phyloP scores from a whole-genome alignment of 2,888 invertebrate species.

The Cremastinae sp. region DNA sequence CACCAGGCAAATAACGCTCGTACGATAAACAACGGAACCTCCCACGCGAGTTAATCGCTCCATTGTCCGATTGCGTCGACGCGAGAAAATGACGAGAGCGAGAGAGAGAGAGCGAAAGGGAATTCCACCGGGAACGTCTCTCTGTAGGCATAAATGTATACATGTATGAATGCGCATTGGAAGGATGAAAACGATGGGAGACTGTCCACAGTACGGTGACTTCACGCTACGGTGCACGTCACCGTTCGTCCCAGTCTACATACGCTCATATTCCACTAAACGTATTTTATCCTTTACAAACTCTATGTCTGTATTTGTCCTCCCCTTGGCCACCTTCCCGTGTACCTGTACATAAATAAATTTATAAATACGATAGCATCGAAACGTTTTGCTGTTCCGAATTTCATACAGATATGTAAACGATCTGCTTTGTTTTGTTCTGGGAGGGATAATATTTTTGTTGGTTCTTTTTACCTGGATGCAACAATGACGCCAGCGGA shows the following conservation, averaged over 20 bases:
- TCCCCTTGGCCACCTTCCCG: background rate
- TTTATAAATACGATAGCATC: too few relatives aligned
- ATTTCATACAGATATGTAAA: too few relatives aligned
- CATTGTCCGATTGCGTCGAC: constrained; percentile 74
- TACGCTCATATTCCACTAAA: constrained; percentile 16
- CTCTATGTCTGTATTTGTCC: background rate
- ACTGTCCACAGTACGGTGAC: constrained; percentile 36
- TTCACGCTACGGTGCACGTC: constrained; percentile 33
- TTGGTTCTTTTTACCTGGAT: too few relatives aligned
- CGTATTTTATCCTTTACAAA: constrained; percentile 17
- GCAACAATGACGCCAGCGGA: too few relatives aligned
- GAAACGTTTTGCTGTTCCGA: too few relatives aligned
- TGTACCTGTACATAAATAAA: too few relatives aligned
- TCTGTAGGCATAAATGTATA: too few relatives aligned
- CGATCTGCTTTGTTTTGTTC: too few relatives aligned
- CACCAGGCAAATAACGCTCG: constrained; percentile 72
- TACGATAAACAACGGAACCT: constrained; percentile 74
- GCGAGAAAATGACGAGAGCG: constrained; percentile 61
- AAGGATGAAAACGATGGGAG: constrained; percentile 29
- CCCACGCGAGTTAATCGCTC: constrained; percentile 77
- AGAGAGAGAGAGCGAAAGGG: constrained; percentile 9
- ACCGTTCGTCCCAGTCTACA: constrained; percentile 22
- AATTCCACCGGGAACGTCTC: constrained; percentile 66
- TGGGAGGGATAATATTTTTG: too few relatives aligned
- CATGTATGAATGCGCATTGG: background rate